Base-by-base conservation (phyloP, 2,888 invertebrate species). In the Microplitis deprimator region DNA sequence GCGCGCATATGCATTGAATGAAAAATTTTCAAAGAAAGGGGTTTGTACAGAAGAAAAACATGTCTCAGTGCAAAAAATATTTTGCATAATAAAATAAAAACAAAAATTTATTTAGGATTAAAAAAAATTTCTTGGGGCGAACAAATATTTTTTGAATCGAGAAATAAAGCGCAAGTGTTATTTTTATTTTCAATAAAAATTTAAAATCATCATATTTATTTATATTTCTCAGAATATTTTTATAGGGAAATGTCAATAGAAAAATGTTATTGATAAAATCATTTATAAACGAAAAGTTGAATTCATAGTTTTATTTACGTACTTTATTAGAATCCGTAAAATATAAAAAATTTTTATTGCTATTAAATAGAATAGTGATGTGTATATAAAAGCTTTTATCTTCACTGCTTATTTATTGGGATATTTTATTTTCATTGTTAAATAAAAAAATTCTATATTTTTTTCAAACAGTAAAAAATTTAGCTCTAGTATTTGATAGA, bases 381-480 rank as follows among this genome's bases (percentile, higher is more conserved):
- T 64, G 20, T 5, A 64, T 64, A 60, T n/a, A 60, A 60, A 16
- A 64, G 50, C 8, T 50, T 50, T 50, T 6, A 8, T 50, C 10
- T 50, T 50, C 29, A 29, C 29, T 29, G 29, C 4, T 29, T 29
- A 29, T 50, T 50, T 13, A 50, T 50, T 50, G 8, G 50, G 2
- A 50, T 50, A 50, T 50, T 50, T 8, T 72, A 62, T 72, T 72
- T 72, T 71, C 16, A 5, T 29, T 39, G 6, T 38, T 29, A 4
- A 29, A 29, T 29, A 29, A 29, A 29, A 29, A 29, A 29, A 29
- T 29, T 29, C 3, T 29, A 4, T 29, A 4, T 29, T 29, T 29
- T 4, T 29, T 29, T 29, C 3, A 29, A 29, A 29, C 29, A 29
- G 29, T 29, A 29, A 29, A 29, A 29, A 29, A 29, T 29, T 29